Evolutionary conservation across 2,113 vertebrate species (phyloP).

Genomic region (Toxotes chatareus): DNA sequence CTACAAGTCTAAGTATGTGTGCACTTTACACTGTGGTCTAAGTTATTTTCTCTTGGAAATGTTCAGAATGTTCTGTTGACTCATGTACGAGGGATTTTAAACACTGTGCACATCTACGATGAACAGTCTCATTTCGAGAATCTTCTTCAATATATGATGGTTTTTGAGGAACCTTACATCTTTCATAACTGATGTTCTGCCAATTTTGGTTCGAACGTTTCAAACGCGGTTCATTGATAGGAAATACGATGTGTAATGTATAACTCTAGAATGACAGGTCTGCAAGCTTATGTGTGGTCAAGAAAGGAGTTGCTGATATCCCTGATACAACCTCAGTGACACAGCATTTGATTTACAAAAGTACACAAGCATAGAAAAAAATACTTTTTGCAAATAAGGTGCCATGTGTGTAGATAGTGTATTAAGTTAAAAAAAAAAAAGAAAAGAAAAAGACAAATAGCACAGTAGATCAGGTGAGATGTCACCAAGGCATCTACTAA

Average conservation of each 20-base stretch:
- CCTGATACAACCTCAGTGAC: conserved; percentile 5
- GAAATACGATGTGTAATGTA: not conserved
- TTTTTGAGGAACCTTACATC: conserved; percentile 15
- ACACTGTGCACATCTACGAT: not conserved
- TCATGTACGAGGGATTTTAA: not conserved
- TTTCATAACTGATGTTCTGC: conserved; percentile 4
- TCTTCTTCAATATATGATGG: not conserved
- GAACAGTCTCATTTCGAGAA: not conserved
- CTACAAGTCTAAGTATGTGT: conserved; percentile 6
- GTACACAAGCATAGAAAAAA: conserved; percentile 9
- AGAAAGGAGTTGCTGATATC: conserved; percentile 6
- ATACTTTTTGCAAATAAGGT: conserved; percentile 35
- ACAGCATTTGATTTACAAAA: conserved; percentile 27
- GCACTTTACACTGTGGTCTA: conserved; percentile 4
- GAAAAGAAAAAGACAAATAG: not conserved
- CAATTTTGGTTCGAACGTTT: conserved; percentile 5
- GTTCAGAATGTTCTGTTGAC: conserved; percentile 13
- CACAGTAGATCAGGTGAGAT: conserved; percentile 21
- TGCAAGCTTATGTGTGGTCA: not conserved
- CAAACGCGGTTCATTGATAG: not conserved
- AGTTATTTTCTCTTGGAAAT: not conserved
- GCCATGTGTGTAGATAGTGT: conserved; percentile 48
- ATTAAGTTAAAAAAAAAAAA: conserved; percentile 9
- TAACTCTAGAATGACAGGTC: conserved; percentile 2
- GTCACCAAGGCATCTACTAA: conserved; percentile 17